Evolutionary conservation across 2,113 vertebrate species (phyloP).

Genomic region (Brevimyrus niger): DNA sequence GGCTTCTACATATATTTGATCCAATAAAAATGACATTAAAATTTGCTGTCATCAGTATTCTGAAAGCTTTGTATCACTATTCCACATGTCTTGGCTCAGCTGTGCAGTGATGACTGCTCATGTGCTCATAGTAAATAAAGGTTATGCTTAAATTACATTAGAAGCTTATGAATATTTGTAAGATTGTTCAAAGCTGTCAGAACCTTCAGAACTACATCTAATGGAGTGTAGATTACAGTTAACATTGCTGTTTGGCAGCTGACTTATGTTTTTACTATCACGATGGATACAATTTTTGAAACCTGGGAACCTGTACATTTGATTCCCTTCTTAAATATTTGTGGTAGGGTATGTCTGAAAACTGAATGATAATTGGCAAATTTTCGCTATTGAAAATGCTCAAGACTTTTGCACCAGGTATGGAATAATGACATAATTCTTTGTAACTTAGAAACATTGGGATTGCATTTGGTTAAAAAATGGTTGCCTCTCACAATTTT

Average conservation of each 20-base stretch:
- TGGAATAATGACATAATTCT: not conserved
- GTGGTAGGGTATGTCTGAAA: not conserved
- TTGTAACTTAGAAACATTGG: not conserved
- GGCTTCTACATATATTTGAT: not conserved
- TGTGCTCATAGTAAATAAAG: not conserved
- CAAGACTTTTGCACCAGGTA: not conserved
- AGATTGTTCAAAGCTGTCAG: not conserved
- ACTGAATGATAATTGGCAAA: not conserved
- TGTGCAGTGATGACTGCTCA: not conserved
- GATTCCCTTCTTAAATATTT: not conserved
- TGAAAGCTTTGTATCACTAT: not conserved
- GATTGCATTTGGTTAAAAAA: not conserved
- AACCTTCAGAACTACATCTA: not conserved
- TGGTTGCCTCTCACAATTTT: not conserved
- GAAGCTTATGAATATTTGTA: not conserved
- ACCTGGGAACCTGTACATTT: not conserved
- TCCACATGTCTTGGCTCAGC: not conserved
- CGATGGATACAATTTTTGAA: not conserved
- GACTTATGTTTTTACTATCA: not conserved
- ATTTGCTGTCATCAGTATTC: not conserved
- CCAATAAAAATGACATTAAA: not conserved
- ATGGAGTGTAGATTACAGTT: not conserved
- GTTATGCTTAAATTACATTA: not conserved
- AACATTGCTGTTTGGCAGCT: not conserved
- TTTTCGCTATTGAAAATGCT: not conserved